Conservation (phyloP, 1,140 invertebrate species). For the Diabrotica virgifera region DNA sequence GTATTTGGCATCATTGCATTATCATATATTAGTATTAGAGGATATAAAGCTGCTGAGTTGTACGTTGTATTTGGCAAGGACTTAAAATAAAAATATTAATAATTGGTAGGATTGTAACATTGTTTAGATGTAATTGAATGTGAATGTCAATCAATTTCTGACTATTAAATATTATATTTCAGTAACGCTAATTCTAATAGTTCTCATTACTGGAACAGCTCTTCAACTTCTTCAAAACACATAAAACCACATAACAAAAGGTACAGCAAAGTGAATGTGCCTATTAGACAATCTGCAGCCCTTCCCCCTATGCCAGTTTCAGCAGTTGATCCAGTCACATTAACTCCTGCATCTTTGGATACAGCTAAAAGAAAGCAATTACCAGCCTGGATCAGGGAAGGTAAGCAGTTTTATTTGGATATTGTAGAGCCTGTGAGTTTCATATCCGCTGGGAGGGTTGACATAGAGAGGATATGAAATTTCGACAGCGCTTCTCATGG, state of each 20-base stretch:
- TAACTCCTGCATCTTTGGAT: slow-evolving; percentile 58
- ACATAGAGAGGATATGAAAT: no score
- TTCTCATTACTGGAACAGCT: slow-evolving; percentile 33
- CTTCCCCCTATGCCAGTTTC: slow-evolving; percentile 10
- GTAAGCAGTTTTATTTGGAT: slow-evolving; percentile 23
- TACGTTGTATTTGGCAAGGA: no score
- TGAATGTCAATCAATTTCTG: background rate
- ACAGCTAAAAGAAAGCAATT: slow-evolving; percentile 86
- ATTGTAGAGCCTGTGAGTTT: no score
- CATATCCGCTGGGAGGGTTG: no score
- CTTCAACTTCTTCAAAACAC: slow-evolving; percentile 20
- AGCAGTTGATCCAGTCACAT: slow-evolving; percentile 14
- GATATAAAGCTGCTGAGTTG: no score
- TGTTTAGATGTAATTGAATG: slow-evolving; percentile 21
- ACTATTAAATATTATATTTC: background rate
- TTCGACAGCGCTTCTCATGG: no score
- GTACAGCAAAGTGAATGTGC: slow-evolving; percentile 45
- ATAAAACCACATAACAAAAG: slow-evolving; percentile 45
- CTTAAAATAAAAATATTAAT: no score
- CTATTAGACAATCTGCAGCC: slow-evolving; percentile 29
- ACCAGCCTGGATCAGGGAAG: slow-evolving; percentile 94
- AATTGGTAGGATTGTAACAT: background rate
- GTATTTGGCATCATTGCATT: background rate
- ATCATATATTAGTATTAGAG: background rate
- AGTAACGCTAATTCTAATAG: slow-evolving; percentile 28